phyloP scores from a whole-genome alignment of 2,888 invertebrate species.

The Metalampra italica region DNA sequence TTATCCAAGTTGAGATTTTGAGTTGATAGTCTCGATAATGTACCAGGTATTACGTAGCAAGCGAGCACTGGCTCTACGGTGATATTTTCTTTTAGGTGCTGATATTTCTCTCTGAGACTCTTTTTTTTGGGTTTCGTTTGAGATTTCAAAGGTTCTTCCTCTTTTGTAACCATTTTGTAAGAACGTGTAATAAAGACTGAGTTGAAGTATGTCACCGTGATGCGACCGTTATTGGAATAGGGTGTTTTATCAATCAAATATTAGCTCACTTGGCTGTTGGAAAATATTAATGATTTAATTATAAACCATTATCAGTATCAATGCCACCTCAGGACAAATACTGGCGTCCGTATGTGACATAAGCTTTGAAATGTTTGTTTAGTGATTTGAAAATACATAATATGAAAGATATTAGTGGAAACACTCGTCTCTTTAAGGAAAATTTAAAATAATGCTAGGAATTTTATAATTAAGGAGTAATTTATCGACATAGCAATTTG shows the following conservation, averaged over 20 bases:
- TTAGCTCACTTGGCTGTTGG: constrained; percentile 11
- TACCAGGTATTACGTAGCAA: constrained; percentile 80
- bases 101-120: constrained; percentile 61
- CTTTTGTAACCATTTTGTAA: constrained; percentile 39
- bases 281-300: constrained; percentile 10
- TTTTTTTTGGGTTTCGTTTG: constrained; percentile 34
- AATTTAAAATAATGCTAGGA: too few species aligned
- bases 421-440: too few species aligned
- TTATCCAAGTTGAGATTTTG: constrained; percentile 91
- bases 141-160: constrained; percentile 49
- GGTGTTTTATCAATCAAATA: constrained; percentile 11
- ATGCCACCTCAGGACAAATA: constrained; percentile 7
- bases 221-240: background rate
- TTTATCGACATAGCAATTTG: too few species aligned
- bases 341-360: background rate
- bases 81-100: constrained; percentile 73
- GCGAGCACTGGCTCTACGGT: constrained; percentile 82
- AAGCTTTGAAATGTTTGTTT: background rate
- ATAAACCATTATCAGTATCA: constrained; percentile 14
- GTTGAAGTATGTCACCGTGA: background rate
- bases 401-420: background rate
- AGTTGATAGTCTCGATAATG: constrained; percentile 84
- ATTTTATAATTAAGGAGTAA: too few species aligned
- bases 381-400: background rate
- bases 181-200: constrained; percentile 5